A percentile compares a stretch with the other conserved stretches of the same genome.
These are phyloP conservation scores for Trichogramma dendrolimi DNA, from an alignment of 2,888 invertebrate species.

Conservation along the genomic window DNA sequence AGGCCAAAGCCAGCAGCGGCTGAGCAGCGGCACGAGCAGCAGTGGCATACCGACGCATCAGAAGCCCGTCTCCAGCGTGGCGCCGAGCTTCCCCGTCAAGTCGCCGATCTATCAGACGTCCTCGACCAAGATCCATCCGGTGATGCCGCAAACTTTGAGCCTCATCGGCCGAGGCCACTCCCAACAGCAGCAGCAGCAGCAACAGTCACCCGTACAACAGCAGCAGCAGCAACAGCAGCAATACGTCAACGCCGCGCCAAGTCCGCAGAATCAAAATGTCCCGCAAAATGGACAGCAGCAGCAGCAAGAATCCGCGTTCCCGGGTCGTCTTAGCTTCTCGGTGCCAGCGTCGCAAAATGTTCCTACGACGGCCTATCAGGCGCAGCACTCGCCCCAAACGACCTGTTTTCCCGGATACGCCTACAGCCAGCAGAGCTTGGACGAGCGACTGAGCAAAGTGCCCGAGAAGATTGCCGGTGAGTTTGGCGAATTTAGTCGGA, in stretches of 20 bases:
- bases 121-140: conserved; percentile 75
- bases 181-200: conserved; percentile 42
- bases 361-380: conserved; percentile 31
- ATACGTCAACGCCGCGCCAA: conserved; percentile 2
- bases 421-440: conserved; percentile 14
- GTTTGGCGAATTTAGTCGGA: conserved; percentile 14
- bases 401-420: conserved; percentile 15
- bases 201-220: conserved; percentile 36
- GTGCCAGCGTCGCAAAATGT: conserved; percentile 23
- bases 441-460: conserved; percentile 22
- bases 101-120: conserved; percentile 77
- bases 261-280: conserved; percentile 20
- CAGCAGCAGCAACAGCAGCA: conserved; percentile 26
- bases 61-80: conserved; percentile 84
- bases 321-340: conserved; percentile 32
- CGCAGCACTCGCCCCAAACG: conserved; percentile 35
- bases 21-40: neutral
- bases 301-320: conserved; percentile 39
- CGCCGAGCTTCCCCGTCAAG: conserved; percentile 65
- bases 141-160: conserved; percentile 70
- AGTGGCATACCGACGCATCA: conserved; percentile 54
- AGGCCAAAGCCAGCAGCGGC: conserved; percentile 36
- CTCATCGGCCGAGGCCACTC: conserved; percentile 44
- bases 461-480: conserved; percentile 24
- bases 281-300: conserved; percentile 25